Percentiles rank a stretch among this genome's conserved stretches.
phyloP scores from a whole-genome alignment of 2,888 invertebrate genomes.

The Leptinotarsa haldemani region DNA sequence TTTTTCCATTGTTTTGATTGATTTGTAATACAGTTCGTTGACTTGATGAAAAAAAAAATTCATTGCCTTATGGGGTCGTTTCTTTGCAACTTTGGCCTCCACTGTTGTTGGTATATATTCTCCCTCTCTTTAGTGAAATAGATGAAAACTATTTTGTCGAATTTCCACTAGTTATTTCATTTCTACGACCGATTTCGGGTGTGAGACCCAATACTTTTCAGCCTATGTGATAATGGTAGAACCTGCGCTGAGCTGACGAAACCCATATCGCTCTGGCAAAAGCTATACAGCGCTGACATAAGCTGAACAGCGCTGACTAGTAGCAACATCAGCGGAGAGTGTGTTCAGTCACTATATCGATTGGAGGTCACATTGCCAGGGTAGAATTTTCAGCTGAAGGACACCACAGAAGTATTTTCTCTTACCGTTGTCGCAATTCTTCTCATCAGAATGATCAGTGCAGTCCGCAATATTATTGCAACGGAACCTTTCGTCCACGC shows the following conservation, averaged over 20 bases:
- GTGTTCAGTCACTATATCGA: neutral
- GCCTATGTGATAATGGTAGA: neutral
- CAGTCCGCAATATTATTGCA: conserved; percentile 66
- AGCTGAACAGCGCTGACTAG: neutral
- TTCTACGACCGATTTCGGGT: no score
- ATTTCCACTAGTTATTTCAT: no score
- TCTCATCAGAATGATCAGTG: conserved; percentile 68
- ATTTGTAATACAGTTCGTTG: no score
- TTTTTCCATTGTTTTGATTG: no score
- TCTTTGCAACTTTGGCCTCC: no score
- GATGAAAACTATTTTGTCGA: no score
- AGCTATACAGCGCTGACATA: neutral
- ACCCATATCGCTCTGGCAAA: neutral
- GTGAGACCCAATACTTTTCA: no score
- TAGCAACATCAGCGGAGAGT: neutral
- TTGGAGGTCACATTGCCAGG: neutral
- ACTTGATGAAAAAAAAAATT: no score
- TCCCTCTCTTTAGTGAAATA: no score
- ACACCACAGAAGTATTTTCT: conserved; percentile 8
- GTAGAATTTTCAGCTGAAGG: neutral
- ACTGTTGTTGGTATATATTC: no score
- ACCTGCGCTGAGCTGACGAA: conserved; percentile 1
- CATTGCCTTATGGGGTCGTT: no score
- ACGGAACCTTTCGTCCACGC: conserved; percentile 63
- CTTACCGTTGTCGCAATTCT: conserved; percentile 69